These are phyloP conservation scores for Rotaria magnacalcarata DNA, from an alignment of 2,888 invertebrate genomes.

Conservation along the genomic window DNA sequence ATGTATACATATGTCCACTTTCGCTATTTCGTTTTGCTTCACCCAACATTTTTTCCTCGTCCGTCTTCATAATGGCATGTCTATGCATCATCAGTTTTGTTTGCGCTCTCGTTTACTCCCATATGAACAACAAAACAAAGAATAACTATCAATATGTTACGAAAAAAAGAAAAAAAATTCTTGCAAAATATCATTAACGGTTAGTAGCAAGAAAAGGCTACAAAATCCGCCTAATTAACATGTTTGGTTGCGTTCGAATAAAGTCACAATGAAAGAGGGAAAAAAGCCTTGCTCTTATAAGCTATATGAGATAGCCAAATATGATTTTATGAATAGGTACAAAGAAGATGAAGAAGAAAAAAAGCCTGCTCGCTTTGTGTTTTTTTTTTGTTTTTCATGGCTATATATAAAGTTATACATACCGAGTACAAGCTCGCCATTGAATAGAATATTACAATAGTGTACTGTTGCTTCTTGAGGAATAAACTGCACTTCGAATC, in stretches of 20 bases:
- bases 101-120: background rate
- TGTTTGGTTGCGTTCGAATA: background rate
- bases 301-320: background rate
- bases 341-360: too few relatives aligned
- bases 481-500: constrained; percentile 88
- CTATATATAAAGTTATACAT: constrained; percentile 35
- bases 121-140: background rate
- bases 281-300: background rate
- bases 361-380: background rate
- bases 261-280: background rate
- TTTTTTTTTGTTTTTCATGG: background rate
- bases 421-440: constrained; percentile 81
- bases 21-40: constrained; percentile 14
- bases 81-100: constrained; percentile 9
- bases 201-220: background rate
- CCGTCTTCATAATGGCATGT: background rate
- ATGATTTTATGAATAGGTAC: background rate
- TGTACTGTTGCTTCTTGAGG: constrained; percentile 87
- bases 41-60: background rate
- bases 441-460: constrained; percentile 85
- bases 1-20: background rate
- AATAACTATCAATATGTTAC: background rate
- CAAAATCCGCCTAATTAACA: background rate
- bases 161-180: background rate
- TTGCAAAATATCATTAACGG: too few relatives aligned